Conservation (phyloP, 1,140 invertebrate genomes). For the Calosoma granatense region DNA sequence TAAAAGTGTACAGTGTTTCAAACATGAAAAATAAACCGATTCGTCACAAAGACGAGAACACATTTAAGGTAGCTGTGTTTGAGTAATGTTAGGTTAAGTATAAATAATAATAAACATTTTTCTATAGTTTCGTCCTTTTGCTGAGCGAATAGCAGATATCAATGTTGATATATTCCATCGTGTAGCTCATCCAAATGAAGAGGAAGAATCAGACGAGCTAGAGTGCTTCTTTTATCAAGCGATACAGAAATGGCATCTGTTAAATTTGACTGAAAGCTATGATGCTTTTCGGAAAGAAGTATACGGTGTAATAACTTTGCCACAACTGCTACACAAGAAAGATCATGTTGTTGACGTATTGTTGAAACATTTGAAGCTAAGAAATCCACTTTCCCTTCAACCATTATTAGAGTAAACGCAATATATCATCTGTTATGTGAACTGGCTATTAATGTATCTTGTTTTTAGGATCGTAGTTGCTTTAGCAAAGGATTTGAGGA, state of each 20-base stretch:
- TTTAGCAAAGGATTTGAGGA: constrained; percentile 71
- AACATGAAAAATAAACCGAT: constrained; percentile 67
- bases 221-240: constrained; percentile 71
- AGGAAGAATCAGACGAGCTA: constrained; percentile 51
- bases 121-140: constrained; percentile 77
- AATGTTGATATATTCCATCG: constrained; percentile 72
- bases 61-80: constrained; percentile 57
- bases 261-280: constrained; percentile 78
- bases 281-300: constrained; percentile 62
- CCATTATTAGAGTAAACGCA: constrained; percentile 78
- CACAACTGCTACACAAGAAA: constrained; percentile 69
- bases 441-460: constrained; percentile 17
- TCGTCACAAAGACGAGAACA: constrained; percentile 69
- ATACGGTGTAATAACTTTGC: constrained; percentile 50
- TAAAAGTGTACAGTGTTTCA: no score
- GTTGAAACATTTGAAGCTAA: constrained; percentile 57
- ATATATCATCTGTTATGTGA: no score
- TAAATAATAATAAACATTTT: constrained; percentile 19
- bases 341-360: constrained; percentile 61
- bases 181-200: constrained; percentile 60
- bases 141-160: constrained; percentile 69
- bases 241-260: constrained; percentile 75
- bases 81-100: constrained; percentile 13
- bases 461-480: constrained; percentile 68
- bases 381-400: constrained; percentile 61